A percentile compares a stretch with the other conserved stretches of the same genome.
phyloP scores from a whole-genome alignment of 2,888 invertebrate species.

The Drosophila meridiana region DNA sequence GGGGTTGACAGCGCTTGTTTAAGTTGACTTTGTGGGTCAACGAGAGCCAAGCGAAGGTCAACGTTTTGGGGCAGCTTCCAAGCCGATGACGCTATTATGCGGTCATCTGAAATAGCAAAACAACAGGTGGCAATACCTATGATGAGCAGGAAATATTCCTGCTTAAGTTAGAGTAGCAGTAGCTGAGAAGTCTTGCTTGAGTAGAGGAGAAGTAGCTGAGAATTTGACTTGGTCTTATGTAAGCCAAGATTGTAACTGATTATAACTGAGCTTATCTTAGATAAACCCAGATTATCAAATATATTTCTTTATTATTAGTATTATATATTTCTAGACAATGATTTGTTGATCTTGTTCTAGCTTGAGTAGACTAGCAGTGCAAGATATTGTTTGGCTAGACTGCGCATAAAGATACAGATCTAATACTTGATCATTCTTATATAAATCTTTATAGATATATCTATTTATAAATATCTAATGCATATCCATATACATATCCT shows the following conservation, averaged over 20 bases:
- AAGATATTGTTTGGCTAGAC: background rate
- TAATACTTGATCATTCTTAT: background rate
- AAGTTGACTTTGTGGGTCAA: conserved; percentile 19
- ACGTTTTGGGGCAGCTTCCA: conserved; percentile 14
- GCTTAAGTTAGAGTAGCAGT: background rate
- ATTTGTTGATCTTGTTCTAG: background rate
- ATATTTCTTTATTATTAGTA: too few relatives aligned
- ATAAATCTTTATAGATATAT: background rate
- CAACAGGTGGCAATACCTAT: background rate
- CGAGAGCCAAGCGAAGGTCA: conserved; percentile 5
- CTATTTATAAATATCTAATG: background rate
- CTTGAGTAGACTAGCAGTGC: background rate
- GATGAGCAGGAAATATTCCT: background rate
- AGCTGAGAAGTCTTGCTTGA: too few relatives aligned
- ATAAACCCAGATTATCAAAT: too few relatives aligned
- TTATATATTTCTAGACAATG: background rate
- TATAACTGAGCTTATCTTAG: too few relatives aligned
- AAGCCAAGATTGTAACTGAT: background rate
- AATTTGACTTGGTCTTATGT: background rate
- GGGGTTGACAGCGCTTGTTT: background rate
- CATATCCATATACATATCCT: background rate
- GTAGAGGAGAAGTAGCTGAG: too few relatives aligned
- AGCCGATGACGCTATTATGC: conserved; percentile 14
- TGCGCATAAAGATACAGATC: background rate
- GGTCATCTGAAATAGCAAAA: background rate